phyloP scores from a whole-genome alignment of 2,797 vertebrate species.

The Fistularia commersonii region DNA sequence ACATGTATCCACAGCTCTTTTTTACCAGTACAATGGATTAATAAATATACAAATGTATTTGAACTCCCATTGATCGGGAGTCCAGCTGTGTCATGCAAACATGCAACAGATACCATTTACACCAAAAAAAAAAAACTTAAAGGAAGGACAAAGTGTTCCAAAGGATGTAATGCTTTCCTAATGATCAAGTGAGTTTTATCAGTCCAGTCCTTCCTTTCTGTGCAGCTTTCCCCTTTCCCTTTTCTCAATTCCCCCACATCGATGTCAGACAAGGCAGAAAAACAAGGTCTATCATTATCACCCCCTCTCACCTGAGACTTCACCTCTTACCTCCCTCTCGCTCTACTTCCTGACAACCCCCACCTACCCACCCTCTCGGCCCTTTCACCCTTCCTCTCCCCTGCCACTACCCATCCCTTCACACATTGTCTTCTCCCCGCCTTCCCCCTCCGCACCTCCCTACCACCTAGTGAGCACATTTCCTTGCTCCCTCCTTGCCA shows the following conservation, averaged over 20 bases:
- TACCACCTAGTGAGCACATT: conserved; percentile 73
- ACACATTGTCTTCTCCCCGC: conserved; percentile 56
- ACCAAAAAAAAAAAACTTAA: too few species aligned
- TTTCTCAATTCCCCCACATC: conserved; percentile 3
- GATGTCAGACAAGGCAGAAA: conserved; percentile 24
- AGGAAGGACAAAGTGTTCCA: too few species aligned
- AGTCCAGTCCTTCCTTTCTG: not conserved
- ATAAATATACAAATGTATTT: too few species aligned
- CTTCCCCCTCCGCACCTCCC: conserved; percentile 57
- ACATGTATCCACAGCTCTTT: too few species aligned
- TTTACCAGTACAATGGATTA: too few species aligned
- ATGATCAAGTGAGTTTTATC: too few species aligned
- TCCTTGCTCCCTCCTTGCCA: conserved; percentile 64
- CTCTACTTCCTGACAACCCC: conserved; percentile 62
- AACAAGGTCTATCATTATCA: conserved; percentile 66
- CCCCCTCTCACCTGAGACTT: conserved; percentile 74
- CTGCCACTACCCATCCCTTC: conserved; percentile 68
- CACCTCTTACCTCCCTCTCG: conserved; percentile 61
- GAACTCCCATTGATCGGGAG: too few species aligned
- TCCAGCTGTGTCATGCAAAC: too few species aligned
- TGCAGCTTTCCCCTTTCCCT: conserved; percentile 16
- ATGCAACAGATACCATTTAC: too few species aligned
- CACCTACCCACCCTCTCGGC: conserved; percentile 24
- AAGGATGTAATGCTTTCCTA: too few species aligned
- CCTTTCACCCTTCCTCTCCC: conserved; percentile 65